Percentiles rank a stretch among this genome's conserved stretches.
phyloP scores from a whole-genome alignment of 2,797 vertebrate species.

The Crypturellus tataupa region DNA sequence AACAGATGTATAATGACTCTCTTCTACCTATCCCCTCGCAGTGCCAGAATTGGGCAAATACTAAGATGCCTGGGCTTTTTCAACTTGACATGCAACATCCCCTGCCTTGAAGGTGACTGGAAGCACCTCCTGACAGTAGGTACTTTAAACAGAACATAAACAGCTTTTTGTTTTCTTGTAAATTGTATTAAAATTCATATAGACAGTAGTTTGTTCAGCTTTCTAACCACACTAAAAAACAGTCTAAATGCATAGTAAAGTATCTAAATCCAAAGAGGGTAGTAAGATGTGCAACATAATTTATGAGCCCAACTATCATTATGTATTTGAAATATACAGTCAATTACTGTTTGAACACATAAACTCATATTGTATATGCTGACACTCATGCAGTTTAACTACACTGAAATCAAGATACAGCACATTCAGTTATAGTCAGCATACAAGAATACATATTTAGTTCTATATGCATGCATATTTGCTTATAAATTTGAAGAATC shows the following conservation, averaged over 20 bases:
- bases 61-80: neutral
- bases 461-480: neutral
- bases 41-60: neutral
- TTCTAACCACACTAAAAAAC: neutral
- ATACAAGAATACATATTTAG: neutral
- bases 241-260: neutral
- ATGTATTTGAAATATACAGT: neutral
- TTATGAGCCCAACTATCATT: neutral
- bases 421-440: neutral
- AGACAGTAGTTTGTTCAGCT: neutral
- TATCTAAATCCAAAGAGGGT: neutral
- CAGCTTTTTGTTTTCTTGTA: neutral
- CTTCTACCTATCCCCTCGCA: neutral
- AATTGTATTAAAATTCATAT: neutral
- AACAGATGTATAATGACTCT: neutral
- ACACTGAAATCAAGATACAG: neutral
- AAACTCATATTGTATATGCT: neutral
- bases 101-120: neutral
- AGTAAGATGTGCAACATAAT: neutral
- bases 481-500: neutral
- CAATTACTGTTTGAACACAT: neutral
- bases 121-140: neutral
- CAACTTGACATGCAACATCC: neutral
- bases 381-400: neutral
- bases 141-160: neutral